These are phyloP conservation scores for Phalera bucephala DNA, from an alignment of 2,888 invertebrate species.

Conservation along the genomic window DNA sequence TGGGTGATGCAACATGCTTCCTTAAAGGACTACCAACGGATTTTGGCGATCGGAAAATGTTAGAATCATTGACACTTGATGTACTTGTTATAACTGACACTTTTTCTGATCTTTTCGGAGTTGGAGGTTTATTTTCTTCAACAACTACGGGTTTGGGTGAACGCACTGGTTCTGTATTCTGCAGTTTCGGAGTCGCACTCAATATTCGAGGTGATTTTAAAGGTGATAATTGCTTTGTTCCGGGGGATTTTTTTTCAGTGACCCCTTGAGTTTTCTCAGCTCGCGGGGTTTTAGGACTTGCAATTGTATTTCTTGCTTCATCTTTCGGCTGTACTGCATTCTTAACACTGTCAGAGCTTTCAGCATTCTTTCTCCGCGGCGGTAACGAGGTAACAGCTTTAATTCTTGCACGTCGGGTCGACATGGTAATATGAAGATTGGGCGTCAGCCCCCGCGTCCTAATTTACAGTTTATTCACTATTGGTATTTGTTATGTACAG, in stretches of 20 bases:
- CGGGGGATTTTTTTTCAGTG: constrained; percentile 19
- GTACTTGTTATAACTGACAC: constrained; percentile 41
- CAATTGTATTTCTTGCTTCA: constrained; percentile 34
- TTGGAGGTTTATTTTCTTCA: constrained; percentile 26
- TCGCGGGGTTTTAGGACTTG: constrained; percentile 47
- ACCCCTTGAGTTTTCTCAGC: constrained; percentile 28
- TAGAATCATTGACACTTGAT: constrained; percentile 23
- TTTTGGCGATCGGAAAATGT: constrained; percentile 50
- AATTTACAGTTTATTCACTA: background rate
- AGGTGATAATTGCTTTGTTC: constrained; percentile 22
- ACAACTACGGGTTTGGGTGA: constrained; percentile 19
- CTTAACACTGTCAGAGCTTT: constrained; percentile 41
- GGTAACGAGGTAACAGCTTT: constrained; percentile 89
- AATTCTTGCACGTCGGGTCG: constrained; percentile 87
- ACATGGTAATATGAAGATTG: constrained; percentile 77
- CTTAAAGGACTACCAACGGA: constrained; percentile 38
- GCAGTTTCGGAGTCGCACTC: constrained; percentile 19
- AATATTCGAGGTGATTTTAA: constrained; percentile 24
- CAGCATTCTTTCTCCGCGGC: constrained; percentile 69
- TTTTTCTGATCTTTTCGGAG: constrained; percentile 32
- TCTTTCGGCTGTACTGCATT: constrained; percentile 36
- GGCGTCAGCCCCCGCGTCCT: no score
- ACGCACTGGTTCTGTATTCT: constrained; percentile 14
- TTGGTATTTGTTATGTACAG: background rate
- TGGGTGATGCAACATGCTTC: constrained; percentile 34